phyloP scores from a whole-genome alignment of 2,797 vertebrate species.

The Arnoldichthys spilopterus region DNA sequence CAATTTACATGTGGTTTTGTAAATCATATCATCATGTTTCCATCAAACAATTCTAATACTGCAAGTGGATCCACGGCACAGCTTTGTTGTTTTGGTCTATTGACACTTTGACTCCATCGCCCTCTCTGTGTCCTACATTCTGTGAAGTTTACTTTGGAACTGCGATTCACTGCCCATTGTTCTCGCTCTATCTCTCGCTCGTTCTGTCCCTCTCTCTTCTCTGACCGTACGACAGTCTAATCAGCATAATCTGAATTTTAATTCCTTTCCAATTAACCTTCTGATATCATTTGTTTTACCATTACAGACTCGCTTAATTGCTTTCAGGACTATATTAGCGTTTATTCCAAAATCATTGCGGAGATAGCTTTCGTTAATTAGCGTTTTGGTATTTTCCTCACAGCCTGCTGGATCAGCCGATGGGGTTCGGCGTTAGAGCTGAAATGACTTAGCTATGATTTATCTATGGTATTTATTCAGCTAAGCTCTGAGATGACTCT shows the following conservation, averaged over 20 bases:
- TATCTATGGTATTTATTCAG: constrained; percentile 35
- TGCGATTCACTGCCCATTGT: not conserved
- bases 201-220: constrained; percentile 31
- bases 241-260: constrained; percentile 79
- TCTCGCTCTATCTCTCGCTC: constrained; percentile 1
- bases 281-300: constrained; percentile 78
- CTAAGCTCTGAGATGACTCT: constrained; percentile 9
- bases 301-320: constrained; percentile 77
- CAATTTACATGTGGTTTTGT: too few species aligned
- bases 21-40: too few species aligned
- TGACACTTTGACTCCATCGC: not conserved
- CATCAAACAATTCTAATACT: not conserved
- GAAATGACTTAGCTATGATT: constrained; percentile 46
- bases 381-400: constrained; percentile 67
- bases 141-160: constrained; percentile 5
- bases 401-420: constrained; percentile 53
- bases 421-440: constrained; percentile 41
- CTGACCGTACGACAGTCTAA: constrained; percentile 62
- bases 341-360: constrained; percentile 77
- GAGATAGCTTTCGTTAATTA: constrained; percentile 77
- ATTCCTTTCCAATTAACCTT: constrained; percentile 81
- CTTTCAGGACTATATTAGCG: constrained; percentile 75
- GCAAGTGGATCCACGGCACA: not conserved
- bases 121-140: not conserved
- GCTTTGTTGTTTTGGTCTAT: not conserved